These are phyloP conservation scores for Polyergus mexicanus DNA, from an alignment of 1,140 invertebrate species.

Conservation along the genomic window DNA sequence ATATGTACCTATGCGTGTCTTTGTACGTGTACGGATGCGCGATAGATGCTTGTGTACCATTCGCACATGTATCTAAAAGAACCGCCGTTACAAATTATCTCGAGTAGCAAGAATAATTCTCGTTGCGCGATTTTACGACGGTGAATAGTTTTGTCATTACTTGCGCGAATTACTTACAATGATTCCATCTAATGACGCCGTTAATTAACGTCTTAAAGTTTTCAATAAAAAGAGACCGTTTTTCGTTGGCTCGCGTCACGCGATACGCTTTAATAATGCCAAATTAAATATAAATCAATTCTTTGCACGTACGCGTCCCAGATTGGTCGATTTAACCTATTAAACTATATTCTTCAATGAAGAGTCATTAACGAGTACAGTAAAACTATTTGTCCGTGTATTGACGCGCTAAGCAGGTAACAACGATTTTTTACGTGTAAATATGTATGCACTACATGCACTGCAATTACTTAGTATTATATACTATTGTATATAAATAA, in stretches of 20 bases:
- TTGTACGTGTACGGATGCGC: background rate
- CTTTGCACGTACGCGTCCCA: background rate
- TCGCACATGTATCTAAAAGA: background rate
- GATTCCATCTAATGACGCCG: background rate
- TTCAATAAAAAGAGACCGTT: background rate
- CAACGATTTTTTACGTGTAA: conserved; percentile 28
- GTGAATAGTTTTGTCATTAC: background rate
- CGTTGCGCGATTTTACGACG: background rate
- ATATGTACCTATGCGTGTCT: no score
- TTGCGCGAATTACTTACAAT: background rate
- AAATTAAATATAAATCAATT: conserved; percentile 49
- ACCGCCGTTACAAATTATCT: conserved; percentile 4
- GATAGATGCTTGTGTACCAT: background rate
- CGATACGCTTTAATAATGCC: background rate
- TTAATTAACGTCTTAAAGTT: conserved; percentile 24
- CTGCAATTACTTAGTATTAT: background rate
- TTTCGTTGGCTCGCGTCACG: background rate
- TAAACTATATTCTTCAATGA: conserved; percentile 37
- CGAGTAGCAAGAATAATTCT: background rate
- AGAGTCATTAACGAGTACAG: conserved; percentile 32
- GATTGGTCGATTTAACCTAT: conserved; percentile 36
- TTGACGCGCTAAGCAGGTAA: conserved; percentile 49
- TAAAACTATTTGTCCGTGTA: conserved; percentile 33
- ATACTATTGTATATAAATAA: background rate
- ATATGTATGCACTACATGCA: conserved; percentile 5